A percentile compares a stretch with the other conserved stretches of the same genome.
Evolutionary conservation across 2,113 vertebrate genomes (phyloP).

Genomic region (Ptilorrhoa leucosticta): DNA sequence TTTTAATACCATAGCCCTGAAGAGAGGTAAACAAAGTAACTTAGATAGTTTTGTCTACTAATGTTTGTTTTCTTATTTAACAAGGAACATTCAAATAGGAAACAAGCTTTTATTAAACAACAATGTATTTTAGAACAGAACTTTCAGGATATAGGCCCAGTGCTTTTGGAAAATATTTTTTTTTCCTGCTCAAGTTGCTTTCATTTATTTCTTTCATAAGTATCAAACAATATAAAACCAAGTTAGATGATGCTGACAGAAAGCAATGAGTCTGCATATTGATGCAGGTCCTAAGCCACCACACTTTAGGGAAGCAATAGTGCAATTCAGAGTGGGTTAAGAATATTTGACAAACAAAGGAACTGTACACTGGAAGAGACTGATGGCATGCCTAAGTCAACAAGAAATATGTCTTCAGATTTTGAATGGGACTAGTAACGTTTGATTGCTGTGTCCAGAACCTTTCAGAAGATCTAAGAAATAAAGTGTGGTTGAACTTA

Average conservation of each 20-base stretch:
- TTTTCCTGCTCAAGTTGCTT: neutral
- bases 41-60: neutral
- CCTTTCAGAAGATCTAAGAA: neutral
- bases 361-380: neutral
- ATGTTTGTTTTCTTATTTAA: neutral
- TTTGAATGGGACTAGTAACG: neutral
- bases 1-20: neutral
- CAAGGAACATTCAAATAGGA: neutral
- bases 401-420: neutral
- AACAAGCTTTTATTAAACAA: neutral
- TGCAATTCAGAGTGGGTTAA: neutral
- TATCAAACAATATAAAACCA: neutral
- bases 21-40: neutral
- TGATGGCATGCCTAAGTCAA: neutral
- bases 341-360: neutral
- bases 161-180: neutral
- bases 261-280: neutral
- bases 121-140: neutral
- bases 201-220: neutral
- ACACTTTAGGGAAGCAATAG: neutral
- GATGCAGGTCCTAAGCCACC: neutral
- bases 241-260: neutral
- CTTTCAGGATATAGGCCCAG: neutral
- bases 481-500: neutral
- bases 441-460: neutral